Percentiles rank a stretch among this genome's conserved stretches.
Evolutionary conservation across 1,140 invertebrate species (phyloP).

Genomic region (Sinella curviseta): DNA sequence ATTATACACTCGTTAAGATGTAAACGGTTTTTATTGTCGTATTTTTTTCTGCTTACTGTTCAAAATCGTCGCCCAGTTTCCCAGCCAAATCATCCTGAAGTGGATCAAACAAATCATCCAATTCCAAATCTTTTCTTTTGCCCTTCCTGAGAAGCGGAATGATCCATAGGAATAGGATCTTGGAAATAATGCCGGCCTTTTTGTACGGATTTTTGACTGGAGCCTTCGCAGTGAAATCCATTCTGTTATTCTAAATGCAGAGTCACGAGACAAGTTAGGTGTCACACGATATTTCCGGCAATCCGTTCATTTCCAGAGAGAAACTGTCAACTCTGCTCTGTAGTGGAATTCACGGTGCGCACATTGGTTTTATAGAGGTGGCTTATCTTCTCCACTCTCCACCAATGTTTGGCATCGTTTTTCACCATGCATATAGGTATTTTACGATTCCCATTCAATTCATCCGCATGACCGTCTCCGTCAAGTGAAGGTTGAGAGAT

Average conservation of each 20-base stretch:
- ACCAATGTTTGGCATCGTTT: too few relatives aligned
- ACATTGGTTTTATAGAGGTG: too few relatives aligned
- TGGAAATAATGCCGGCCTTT: constrained; percentile 37
- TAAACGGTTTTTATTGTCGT: background rate
- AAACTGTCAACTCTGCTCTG: too few relatives aligned
- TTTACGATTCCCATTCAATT: too few relatives aligned
- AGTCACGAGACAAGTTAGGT: background rate
- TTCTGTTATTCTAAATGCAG: background rate
- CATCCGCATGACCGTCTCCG: too few relatives aligned
- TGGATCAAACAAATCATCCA: constrained; percentile 50
- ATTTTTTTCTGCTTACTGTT: constrained; percentile 24
- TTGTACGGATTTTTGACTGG: background rate
- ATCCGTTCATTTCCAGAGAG: too few relatives aligned
- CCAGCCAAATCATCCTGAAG: constrained; percentile 22
- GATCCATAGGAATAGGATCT: constrained; percentile 44
- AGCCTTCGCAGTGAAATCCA: constrained; percentile 42
- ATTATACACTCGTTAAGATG: background rate
- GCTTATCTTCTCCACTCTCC: too few relatives aligned
- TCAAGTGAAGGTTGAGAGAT: too few relatives aligned
- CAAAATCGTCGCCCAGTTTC: background rate
- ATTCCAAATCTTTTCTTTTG: constrained; percentile 48
- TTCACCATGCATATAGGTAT: too few relatives aligned
- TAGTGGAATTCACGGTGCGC: too few relatives aligned
- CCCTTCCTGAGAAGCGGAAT: constrained; percentile 45
- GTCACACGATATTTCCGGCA: too few relatives aligned